These are phyloP conservation scores for Zaprionus africanus DNA, from an alignment of 1,140 invertebrate species.

Conservation along the genomic window DNA sequence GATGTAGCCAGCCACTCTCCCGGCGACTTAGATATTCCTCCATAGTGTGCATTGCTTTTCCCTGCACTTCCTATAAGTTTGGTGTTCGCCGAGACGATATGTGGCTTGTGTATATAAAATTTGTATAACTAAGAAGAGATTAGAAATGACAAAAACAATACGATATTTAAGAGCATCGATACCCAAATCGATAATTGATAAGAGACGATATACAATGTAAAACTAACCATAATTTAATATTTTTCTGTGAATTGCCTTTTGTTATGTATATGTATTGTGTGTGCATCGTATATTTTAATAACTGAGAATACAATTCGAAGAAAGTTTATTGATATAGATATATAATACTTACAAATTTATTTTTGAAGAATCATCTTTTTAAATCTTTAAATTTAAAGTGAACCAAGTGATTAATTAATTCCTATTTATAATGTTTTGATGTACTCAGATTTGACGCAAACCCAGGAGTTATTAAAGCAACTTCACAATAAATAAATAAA, in stretches of 20 bases:
- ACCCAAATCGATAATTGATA: background rate
- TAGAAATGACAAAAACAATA: constrained; percentile 35
- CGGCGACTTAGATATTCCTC: constrained; percentile 71
- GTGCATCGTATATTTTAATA: background rate
- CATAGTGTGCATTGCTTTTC: constrained; percentile 45
- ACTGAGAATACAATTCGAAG: background rate
- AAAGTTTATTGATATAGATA: background rate
- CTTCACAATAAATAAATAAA: background rate
- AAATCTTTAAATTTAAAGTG: no score
- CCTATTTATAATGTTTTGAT: background rate
- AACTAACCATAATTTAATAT: background rate
- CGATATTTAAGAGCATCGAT: background rate
- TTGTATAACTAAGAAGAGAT: constrained; percentile 13
- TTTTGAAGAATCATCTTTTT: no score
- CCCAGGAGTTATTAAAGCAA: background rate
- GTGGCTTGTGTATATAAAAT: constrained; percentile 29
- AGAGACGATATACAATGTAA: background rate
- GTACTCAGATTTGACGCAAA: background rate
- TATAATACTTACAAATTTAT: no score
- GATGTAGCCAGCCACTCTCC: constrained; percentile 63
- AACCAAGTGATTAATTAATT: background rate
- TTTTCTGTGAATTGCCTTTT: background rate
- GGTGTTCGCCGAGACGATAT: background rate
- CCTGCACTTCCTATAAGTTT: background rate
- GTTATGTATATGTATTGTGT: background rate